Evolutionary conservation across 2,113 vertebrate genomes (phyloP), one percentile per base, ranked within the genome.

Genomic region (Plotosus lineatus): DNA sequence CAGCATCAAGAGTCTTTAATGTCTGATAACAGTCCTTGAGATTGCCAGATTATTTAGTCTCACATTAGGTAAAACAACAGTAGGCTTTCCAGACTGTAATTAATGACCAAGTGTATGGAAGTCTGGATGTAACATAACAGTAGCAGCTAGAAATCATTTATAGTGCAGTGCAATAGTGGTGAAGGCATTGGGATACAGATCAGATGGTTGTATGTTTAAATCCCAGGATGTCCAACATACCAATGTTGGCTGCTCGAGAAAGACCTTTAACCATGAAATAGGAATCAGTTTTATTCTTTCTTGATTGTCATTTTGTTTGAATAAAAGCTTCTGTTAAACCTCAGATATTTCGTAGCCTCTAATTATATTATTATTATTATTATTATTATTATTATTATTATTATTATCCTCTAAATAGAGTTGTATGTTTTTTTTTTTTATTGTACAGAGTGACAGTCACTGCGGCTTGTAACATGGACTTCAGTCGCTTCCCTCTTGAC

Each of bases 401-500:
- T n/a, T n/a, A n/a, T n/a, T 53, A 9, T 3, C 3, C 11, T 51
- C 19, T 19, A 19, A 51, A 53, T 53, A 21, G 19, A 53, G 19
- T 21, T 23, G 38, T 26, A 4, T 19, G 1, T 72, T 72, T 56
- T 23, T 58, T 51, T 10, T 31, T 56, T 76, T 19, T 83, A 15
- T 87, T 85, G 78, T 90, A 28, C 86, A 99, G 97, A 91, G 93
- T 98, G 83, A 99, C 97, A 0, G 97, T 99, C 58, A 98, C 97
- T 10, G 95, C 97, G 46, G 97, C 97, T 75, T 99, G 97, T 88
- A 98, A 98, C 90, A 99, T 99, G 97, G 97, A 99, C 90, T 98
- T 98, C 91, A 98, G 96, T 74, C 95, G 89, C 38, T 99, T 99
- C 77, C 97, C 97, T n/a, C 84, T 99, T 90, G 97, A 99, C 89